Conservation (phyloP, 1,140 invertebrate genomes). For the Leptopilina clavipes region DNA sequence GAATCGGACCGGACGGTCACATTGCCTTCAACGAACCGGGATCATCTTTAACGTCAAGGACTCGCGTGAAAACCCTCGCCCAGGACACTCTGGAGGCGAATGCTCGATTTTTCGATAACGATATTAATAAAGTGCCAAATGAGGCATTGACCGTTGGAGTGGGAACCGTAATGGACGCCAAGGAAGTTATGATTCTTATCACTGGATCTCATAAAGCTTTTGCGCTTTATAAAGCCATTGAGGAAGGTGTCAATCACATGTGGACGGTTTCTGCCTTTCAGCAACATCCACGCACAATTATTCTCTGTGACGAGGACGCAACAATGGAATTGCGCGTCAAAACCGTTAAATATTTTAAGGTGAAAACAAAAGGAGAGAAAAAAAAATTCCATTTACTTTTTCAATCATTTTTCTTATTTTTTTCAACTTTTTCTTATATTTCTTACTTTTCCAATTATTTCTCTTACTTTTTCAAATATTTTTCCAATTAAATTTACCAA, state of each 20-base stretch:
- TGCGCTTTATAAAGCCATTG: slow-evolving; percentile 96
- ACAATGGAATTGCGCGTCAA: slow-evolving; percentile 97
- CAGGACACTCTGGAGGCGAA: slow-evolving; percentile 98
- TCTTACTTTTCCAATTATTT: too few relatives aligned
- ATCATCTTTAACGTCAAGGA: slow-evolving; percentile 93
- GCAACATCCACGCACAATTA: slow-evolving; percentile 92
- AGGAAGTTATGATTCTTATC: slow-evolving; percentile 98
- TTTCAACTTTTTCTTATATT: too few relatives aligned
- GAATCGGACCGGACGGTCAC: slow-evolving; percentile 99
- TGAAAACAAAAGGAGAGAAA: slow-evolving; percentile 68
- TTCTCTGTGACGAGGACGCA: slow-evolving; percentile 98
- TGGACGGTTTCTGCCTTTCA: slow-evolving; percentile 99
- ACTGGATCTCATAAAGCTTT: slow-evolving; percentile 98
- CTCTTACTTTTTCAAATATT: too few relatives aligned
- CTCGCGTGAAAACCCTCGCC: slow-evolving; percentile 96
- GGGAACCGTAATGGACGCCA: slow-evolving; percentile 98
- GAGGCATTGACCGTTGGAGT: slow-evolving; percentile 98
- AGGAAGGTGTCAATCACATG: slow-evolving; percentile 99
- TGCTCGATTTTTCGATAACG: slow-evolving; percentile 97
- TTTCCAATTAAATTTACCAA: too few relatives aligned
- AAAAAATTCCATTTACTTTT: too few relatives aligned
- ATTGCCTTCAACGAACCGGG: slow-evolving; percentile 99
- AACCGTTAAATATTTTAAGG: slow-evolving; percentile 99
- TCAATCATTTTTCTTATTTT: slow-evolving; percentile 36
- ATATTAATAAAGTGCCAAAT: slow-evolving; percentile 93